phyloP scores from a whole-genome alignment of 2,888 invertebrate genomes.

The Ethmia dodecea region DNA sequence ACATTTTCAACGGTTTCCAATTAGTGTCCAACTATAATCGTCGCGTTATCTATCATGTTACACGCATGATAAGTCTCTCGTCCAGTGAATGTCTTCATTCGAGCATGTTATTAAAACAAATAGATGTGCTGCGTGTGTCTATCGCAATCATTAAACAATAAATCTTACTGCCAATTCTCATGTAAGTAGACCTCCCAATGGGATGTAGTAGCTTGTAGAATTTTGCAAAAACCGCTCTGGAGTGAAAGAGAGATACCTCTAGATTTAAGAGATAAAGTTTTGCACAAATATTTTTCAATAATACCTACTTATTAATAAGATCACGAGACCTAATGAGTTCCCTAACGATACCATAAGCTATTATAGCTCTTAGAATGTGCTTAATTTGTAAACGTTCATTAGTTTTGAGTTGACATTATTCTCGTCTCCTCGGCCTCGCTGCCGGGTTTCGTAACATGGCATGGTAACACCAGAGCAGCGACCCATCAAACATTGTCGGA shows the following conservation, averaged over 20 bases:
- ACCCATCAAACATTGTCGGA: conserved; percentile 65
- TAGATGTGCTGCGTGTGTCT: conserved; percentile 42
- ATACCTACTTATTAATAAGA: too few relatives aligned
- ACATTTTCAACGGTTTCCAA: not conserved
- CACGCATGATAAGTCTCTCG: conserved; percentile 6
- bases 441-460: conserved; percentile 41
- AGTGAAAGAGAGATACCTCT: too few relatives aligned
- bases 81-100: conserved; percentile 31
- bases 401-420: not conserved
- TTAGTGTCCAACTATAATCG: not conserved
- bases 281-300: too few relatives aligned
- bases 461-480: conserved; percentile 27
- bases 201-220: too few relatives aligned
- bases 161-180: conserved; percentile 36
- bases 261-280: too few relatives aligned
- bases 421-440: conserved; percentile 2
- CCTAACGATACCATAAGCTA: too few relatives aligned
- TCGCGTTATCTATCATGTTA: conserved; percentile 4
- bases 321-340: too few relatives aligned
- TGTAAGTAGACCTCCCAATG: conserved; percentile 28
- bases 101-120: conserved; percentile 56
- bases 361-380: too few relatives aligned
- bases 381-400: too few relatives aligned
- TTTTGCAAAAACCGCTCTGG: too few relatives aligned
- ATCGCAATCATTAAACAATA: conserved; percentile 57